Evolutionary conservation across 2,797 vertebrate species (phyloP).

Genomic region (Chanos chanos): DNA sequence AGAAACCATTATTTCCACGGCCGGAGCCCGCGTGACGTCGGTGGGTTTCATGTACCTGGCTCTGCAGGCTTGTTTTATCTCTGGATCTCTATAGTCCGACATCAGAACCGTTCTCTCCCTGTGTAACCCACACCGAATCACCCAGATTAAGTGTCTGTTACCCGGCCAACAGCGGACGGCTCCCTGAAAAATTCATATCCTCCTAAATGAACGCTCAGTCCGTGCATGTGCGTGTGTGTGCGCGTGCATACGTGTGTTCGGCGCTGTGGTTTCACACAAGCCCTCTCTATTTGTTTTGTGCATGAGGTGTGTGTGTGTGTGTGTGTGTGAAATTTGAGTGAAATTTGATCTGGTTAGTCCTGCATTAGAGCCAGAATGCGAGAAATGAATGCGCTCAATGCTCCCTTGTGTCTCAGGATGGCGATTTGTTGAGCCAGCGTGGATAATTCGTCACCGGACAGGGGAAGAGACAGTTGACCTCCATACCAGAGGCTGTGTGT

Average conservation of each 20-base stretch:
- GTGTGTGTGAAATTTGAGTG: no score
- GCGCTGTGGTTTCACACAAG: slow-evolving; percentile 39
- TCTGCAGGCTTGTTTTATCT: slow-evolving; percentile 19
- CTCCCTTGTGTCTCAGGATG: no score
- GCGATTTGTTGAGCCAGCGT: no score
- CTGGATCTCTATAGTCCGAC: slow-evolving; percentile 42
- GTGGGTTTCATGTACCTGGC: no score
- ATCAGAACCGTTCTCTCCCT: slow-evolving; percentile 32
- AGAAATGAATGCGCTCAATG: no score
- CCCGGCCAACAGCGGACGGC: slow-evolving; percentile 62
- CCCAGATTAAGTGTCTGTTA: slow-evolving; percentile 70
- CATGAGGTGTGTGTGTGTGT: slow-evolving; percentile 21
- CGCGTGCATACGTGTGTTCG: slow-evolving; percentile 6
- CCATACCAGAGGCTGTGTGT: no score
- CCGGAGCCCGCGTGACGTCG: no score
- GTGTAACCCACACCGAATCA: slow-evolving; percentile 61
- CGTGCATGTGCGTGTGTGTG: slow-evolving; percentile 11
- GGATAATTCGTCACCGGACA: no score
- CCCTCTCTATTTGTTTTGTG: slow-evolving; percentile 55
- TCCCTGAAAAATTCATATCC: slow-evolving; percentile 73
- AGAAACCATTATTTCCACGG: no score
- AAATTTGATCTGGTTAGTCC: no score
- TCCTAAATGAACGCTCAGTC: slow-evolving; percentile 22
- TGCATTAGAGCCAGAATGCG: no score
- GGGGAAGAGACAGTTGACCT: no score